phyloP scores from a whole-genome alignment of 1,140 invertebrate species.

The Dreissena rostriformis region DNA sequence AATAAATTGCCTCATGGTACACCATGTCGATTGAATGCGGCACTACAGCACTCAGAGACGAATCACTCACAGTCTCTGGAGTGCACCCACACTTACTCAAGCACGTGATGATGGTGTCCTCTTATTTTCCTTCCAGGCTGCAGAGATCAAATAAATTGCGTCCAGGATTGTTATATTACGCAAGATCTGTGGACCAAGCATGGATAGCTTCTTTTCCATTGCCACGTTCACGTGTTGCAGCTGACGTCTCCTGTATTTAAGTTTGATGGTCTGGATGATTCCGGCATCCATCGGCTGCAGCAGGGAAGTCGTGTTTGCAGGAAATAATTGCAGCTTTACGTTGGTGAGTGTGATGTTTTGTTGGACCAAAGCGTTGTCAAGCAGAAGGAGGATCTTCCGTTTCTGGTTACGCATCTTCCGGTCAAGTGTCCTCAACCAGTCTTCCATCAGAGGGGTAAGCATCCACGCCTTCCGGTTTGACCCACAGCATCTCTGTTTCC shows the following conservation, averaged over 20 bases:
- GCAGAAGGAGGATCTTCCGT: too few relatives aligned
- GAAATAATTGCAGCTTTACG: slow-evolving; percentile 45
- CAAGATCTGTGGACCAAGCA: background rate
- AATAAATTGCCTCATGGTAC: too few relatives aligned
- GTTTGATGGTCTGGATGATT: slow-evolving; percentile 62
- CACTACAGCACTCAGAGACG: background rate
- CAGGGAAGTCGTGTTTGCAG: slow-evolving; percentile 59
- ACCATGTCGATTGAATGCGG: too few relatives aligned
- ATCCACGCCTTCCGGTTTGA: too few relatives aligned
- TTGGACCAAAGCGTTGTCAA: too few relatives aligned
- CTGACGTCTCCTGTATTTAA: background rate
- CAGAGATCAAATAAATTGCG: slow-evolving; percentile 16
- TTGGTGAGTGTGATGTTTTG: too few relatives aligned
- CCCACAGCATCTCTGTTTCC: too few relatives aligned
- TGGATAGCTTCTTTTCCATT: background rate
- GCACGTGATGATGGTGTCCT: slow-evolving; percentile 4
- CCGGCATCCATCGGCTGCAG: slow-evolving; percentile 61
- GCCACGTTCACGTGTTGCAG: background rate
- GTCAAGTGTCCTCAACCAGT: too few relatives aligned
- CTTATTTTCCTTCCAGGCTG: slow-evolving; percentile 17
- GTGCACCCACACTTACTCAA: slow-evolving; percentile 23
- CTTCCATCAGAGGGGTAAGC: too few relatives aligned
- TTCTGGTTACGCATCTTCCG: too few relatives aligned
- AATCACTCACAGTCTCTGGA: background rate
- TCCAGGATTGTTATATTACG: slow-evolving; percentile 12